Evolutionary conservation across 2,888 invertebrate genomes (phyloP).

Genomic region (Synanthedon tipuliformis): DNA sequence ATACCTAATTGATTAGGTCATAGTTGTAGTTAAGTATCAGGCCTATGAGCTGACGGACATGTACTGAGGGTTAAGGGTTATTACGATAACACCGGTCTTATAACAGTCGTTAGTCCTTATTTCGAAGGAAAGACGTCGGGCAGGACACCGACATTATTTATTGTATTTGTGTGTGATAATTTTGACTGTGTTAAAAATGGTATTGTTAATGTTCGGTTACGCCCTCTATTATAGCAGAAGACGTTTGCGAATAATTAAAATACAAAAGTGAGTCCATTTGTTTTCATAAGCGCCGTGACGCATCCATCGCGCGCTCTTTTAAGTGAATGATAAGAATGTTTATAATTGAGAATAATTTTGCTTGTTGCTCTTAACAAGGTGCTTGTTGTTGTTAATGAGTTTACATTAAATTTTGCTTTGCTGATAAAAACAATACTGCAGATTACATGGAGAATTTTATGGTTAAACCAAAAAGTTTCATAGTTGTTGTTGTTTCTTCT

Average conservation of each 20-base stretch:
- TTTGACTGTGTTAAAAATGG: slow-evolving; percentile 13
- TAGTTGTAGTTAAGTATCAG: no score
- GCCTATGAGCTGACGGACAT: no score
- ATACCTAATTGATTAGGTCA: no score
- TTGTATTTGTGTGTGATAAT: neutral
- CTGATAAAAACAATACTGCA: no score
- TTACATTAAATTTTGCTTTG: no score
- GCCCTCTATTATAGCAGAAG: slow-evolving; percentile 15
- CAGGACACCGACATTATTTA: neutral
- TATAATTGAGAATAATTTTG: no score
- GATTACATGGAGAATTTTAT: no score
- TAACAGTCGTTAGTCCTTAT: neutral
- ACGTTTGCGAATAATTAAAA: slow-evolving; percentile 20
- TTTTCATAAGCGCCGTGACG: neutral
- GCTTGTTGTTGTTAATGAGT: no score
- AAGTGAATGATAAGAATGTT: no score
- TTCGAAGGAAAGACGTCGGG: neutral
- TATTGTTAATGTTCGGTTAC: slow-evolving; percentile 21
- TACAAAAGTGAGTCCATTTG: slow-evolving; percentile 19
- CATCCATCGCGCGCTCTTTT: neutral
- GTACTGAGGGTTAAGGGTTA: slow-evolving; percentile 9
- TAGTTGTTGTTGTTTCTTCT: no score
- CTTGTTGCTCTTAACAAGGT: no score
- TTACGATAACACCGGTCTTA: slow-evolving; percentile 6
- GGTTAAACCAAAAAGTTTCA: no score